Evolutionary conservation across 2,113 vertebrate species (phyloP).

Genomic region (Hiodon alosoides): DNA sequence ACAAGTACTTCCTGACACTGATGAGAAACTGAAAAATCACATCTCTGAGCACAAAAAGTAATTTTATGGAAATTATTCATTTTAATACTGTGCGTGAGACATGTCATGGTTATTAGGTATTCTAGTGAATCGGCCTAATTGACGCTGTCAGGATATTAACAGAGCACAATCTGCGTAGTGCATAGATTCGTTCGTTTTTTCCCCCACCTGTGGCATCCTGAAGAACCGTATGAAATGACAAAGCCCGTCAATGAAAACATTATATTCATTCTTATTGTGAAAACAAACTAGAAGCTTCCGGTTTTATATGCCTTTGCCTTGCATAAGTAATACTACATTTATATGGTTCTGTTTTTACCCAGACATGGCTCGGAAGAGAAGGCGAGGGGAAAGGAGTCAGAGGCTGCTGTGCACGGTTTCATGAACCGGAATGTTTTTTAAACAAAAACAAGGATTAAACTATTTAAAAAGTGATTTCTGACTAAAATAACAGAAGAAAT

Average conservation of each 20-base stretch:
- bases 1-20: constrained; percentile 10
- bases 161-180: neutral
- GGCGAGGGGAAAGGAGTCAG: no score
- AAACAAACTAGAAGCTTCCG: no score
- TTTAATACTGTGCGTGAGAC: constrained; percentile 42
- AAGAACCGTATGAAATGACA: neutral
- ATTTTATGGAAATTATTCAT: constrained; percentile 49
- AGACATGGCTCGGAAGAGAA: no score
- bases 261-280: no score
- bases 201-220: neutral
- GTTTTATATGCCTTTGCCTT: no score
- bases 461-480: no score
- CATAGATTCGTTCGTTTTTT: neutral
- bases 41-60: constrained; percentile 41
- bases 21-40: neutral
- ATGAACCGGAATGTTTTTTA: no score
- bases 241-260: neutral
- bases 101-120: constrained; percentile 57
- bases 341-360: no score
- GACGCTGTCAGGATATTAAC: constrained; percentile 50
- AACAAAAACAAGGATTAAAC: no score
- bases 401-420: no score
- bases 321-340: no score
- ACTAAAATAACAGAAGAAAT: no score
- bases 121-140: constrained; percentile 56